Base-by-base conservation (phyloP, 2,113 vertebrate genomes). In the Sterrhoptilus dennistouni region DNA sequence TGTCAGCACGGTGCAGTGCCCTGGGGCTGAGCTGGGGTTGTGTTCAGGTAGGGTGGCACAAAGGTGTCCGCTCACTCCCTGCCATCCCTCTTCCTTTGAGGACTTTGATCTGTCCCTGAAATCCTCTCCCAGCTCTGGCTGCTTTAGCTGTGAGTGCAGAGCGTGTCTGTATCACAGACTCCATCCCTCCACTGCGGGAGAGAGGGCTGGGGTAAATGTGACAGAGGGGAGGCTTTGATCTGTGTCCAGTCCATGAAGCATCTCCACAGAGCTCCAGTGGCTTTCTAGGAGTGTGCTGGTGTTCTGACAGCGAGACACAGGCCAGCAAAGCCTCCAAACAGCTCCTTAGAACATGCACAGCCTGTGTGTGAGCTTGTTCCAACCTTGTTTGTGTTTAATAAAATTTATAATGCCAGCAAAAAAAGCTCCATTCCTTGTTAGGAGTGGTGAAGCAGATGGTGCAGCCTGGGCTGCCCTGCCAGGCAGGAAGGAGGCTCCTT, bases 391-490 rank as follows among this genome's bases (percentile, higher is more conserved):
- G 54, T 28, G 29, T 83, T 80, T 75, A 65, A 72, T 61, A n/a
- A 21, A 54, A 27, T 77, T 28, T 47, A 14, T 57, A 7, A 9
- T 57, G 45, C 28, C 56, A 89, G 65, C 70, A 86, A 19, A 52
- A 35, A 16, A 4, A 33, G 14, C 5, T 17, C 5, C 5, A 7
- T 66, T 70, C 56, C 31, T 6, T 14, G 63, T 42, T 29, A 11
- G 83, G 59, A 77, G 69, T 20, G 85, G 38, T 7, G 36, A 9
- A 90, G 87, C 81, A 95, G 92, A 90, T 94, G 91, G 92, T 28
- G 56, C 35, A 56, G 49, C 27, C 65, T 9, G 57, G 87, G 66
- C 90, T 49, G 47, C 82, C 68, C 21, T 81, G 52, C 35, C 56
- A 16, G 64, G 77, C 83, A 78, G 91, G 89, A 91, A 65, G 27